A percentile compares a stretch with the other conserved stretches of the same genome.
Evolutionary conservation across 2,113 vertebrate species (phyloP).

Genomic region (Shinisaurus crocodilurus): DNA sequence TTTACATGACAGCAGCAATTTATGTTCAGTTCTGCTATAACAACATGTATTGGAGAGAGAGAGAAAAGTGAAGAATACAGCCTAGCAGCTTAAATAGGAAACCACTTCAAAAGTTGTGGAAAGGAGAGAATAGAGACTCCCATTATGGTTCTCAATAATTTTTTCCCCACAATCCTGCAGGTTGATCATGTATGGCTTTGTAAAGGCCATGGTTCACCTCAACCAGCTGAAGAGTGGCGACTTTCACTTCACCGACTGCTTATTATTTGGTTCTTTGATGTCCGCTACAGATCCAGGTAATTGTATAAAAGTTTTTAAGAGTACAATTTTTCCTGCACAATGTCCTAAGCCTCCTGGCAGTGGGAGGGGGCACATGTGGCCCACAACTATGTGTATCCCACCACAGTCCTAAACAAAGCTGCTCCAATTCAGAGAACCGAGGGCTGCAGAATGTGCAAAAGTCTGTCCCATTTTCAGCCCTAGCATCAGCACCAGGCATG

Average conservation of each 20-base stretch:
- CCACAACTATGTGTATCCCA: neutral
- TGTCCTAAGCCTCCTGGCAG: neutral
- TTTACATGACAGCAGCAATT: neutral
- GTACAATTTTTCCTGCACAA: neutral
- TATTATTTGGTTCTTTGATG: constrained; percentile 88
- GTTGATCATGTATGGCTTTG: constrained; percentile 85
- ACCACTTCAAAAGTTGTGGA: constrained; percentile 4
- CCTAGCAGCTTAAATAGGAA: constrained; percentile 14
- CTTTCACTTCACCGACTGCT: constrained; percentile 87
- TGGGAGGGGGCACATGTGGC: too few relatives aligned
- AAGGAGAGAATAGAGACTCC: neutral
- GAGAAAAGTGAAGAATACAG: constrained; percentile 16
- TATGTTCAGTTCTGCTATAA: neutral
- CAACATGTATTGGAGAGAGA: constrained; percentile 16
- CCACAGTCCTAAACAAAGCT: neutral
- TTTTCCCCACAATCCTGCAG: constrained; percentile 67
- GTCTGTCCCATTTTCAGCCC: neutral
- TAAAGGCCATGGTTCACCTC: constrained; percentile 80
- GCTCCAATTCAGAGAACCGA: too few relatives aligned
- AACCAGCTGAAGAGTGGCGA: constrained; percentile 76
- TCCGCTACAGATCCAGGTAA: constrained; percentile 91
- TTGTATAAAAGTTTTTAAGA: constrained; percentile 37
- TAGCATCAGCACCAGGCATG: neutral
- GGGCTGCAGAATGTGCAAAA: neutral
- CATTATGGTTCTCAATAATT: constrained; percentile 46